These are phyloP conservation scores for Notoglanidium macrostoma DNA, from an alignment of 2,797 vertebrate genomes.

Conservation along the genomic window DNA sequence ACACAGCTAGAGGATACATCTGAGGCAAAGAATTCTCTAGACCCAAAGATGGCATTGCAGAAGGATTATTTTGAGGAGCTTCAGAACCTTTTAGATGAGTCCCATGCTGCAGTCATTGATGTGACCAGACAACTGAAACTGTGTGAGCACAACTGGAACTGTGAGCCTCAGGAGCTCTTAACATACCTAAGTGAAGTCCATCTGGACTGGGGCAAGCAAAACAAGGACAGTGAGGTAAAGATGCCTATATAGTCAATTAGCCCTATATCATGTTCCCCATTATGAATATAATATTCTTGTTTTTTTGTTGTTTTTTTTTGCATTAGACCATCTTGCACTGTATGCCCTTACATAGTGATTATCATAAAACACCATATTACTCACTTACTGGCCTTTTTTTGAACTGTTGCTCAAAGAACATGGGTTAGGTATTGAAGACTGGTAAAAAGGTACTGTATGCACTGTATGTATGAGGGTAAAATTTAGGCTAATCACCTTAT, in stretches of 20 bases:
- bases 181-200: slow-evolving; percentile 77
- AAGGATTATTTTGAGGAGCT: slow-evolving; percentile 76
- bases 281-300: not conserved
- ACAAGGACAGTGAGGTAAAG: slow-evolving; percentile 35
- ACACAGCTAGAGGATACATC: slow-evolving; percentile 75
- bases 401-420: slow-evolving; percentile 10
- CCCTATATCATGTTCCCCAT: not conserved
- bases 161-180: slow-evolving; percentile 80
- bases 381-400: slow-evolving; percentile 20
- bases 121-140: slow-evolving; percentile 81
- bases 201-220: slow-evolving; percentile 69
- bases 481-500: slow-evolving; percentile 71
- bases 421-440: not conserved
- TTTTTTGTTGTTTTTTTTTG: not conserved
- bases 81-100: slow-evolving; percentile 83
- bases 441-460: not conserved
- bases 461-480: slow-evolving; percentile 43
- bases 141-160: slow-evolving; percentile 82
- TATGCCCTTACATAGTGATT: not conserved
- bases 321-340: not conserved
- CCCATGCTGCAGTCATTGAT: slow-evolving; percentile 82
- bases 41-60: slow-evolving; percentile 58
- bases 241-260: not conserved
- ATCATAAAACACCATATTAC: slow-evolving; percentile 29
- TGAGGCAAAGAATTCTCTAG: slow-evolving; percentile 45